Evolutionary conservation across 2,797 vertebrate species (phyloP).

Genomic region (Vultur gryphus): DNA sequence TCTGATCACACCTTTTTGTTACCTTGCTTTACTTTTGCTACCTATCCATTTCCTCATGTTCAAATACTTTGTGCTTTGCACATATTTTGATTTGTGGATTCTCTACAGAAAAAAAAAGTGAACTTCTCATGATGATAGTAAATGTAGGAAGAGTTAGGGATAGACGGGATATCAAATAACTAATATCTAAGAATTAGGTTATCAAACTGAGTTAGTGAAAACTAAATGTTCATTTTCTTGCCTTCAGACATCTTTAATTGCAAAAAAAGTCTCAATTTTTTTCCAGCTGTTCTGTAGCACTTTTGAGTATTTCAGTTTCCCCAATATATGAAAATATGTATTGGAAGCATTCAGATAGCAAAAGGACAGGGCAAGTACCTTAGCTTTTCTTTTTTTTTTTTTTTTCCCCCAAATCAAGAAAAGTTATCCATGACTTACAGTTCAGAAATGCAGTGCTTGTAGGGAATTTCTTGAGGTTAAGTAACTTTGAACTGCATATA

Average conservation of each 20-base stretch:
- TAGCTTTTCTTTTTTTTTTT: background rate
- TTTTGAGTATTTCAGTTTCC: background rate
- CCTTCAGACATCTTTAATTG: background rate
- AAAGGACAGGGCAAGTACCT: background rate
- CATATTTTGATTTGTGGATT: background rate
- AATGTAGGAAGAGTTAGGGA: background rate
- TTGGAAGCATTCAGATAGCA: background rate
- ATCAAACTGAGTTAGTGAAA: background rate
- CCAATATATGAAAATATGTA: background rate
- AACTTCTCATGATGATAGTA: background rate
- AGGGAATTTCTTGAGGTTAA: background rate
- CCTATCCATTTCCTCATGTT: background rate
- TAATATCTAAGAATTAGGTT: background rate
- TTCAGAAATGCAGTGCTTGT: background rate
- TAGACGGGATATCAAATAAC: background rate
- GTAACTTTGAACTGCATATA: background rate
- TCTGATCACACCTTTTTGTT: background rate
- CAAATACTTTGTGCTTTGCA: background rate
- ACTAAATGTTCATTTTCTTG: background rate
- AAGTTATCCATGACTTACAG: background rate
- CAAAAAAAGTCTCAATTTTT: background rate
- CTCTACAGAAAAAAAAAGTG: background rate
- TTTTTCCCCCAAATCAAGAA: background rate
- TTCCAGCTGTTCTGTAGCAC: background rate
- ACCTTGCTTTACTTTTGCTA: background rate